Percentiles rank a stretch among this genome's conserved stretches.
Conservation (phyloP, 23 tunicate species). For the Oikopleura albicans region DNA sequence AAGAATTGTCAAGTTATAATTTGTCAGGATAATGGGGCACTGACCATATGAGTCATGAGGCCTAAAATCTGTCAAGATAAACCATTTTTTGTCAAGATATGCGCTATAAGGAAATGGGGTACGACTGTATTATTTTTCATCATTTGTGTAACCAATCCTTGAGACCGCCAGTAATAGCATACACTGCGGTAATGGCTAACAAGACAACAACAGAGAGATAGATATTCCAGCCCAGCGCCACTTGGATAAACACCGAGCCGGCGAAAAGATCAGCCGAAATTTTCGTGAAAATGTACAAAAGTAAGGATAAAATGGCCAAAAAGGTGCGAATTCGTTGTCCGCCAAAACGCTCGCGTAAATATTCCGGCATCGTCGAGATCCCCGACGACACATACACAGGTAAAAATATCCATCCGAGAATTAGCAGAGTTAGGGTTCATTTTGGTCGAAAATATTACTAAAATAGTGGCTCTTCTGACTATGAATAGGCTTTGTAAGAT, state of each 20-base stretch:
- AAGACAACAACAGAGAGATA: conserved; percentile 39
- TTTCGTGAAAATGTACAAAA: conserved; percentile 60
- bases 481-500: background rate
- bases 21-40: too few relatives aligned
- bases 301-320: conserved; percentile 40
- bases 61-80: too few relatives aligned
- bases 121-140: too few relatives aligned
- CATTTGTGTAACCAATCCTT: too few relatives aligned
- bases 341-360: conserved; percentile 57
- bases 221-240: conserved; percentile 54
- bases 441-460: too few relatives aligned
- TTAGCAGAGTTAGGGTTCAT: too few relatives aligned
- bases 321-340: conserved; percentile 52
- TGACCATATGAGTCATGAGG: too few relatives aligned
- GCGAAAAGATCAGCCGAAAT: conserved; percentile 94
- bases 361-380: conserved; percentile 76
- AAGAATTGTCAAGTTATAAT: too few relatives aligned
- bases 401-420: conserved; percentile 75
- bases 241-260: conserved; percentile 61
- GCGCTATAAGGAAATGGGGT: too few relatives aligned
- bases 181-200: conserved; percentile 67
- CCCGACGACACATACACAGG: conserved; percentile 71
- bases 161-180: conserved; percentile 75
- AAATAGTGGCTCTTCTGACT: conserved; percentile 56
- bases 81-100: too few relatives aligned